Percentiles rank a stretch among this genome's conserved stretches.
These are phyloP conservation scores for Amblyraja radiata DNA, from an alignment of 2,797 vertebrate genomes.

Conservation along the genomic window DNA sequence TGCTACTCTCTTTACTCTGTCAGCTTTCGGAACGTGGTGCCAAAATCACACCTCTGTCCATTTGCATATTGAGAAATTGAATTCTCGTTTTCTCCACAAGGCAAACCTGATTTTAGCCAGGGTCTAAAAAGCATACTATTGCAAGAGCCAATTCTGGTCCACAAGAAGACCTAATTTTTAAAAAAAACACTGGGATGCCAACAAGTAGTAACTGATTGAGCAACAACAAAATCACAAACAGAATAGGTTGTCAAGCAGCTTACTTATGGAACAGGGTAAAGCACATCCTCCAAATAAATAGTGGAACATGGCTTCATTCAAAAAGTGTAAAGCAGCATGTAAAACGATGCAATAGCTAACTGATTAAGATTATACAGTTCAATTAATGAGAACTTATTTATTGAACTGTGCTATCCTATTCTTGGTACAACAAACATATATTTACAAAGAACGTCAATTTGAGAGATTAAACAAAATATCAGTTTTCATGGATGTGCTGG, in stretches of 20 bases:
- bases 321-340: background rate
- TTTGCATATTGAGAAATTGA: background rate
- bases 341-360: background rate
- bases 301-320: background rate
- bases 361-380: background rate
- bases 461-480: background rate
- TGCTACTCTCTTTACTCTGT: background rate
- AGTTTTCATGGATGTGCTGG: background rate
- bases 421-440: background rate
- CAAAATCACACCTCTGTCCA: slow-evolving; percentile 6
- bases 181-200: background rate
- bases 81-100: slow-evolving; percentile 14
- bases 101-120: background rate
- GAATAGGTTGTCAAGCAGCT: background rate
- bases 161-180: background rate
- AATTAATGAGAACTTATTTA: background rate
- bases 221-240: background rate
- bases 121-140: background rate
- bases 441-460: background rate
- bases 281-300: background rate
- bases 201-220: background rate
- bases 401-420: background rate
- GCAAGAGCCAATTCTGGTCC: background rate
- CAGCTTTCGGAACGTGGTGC: background rate
- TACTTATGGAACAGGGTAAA: background rate